Conservation (phyloP, 2,113 vertebrate genomes). For the Australoheros scitulus region DNA sequence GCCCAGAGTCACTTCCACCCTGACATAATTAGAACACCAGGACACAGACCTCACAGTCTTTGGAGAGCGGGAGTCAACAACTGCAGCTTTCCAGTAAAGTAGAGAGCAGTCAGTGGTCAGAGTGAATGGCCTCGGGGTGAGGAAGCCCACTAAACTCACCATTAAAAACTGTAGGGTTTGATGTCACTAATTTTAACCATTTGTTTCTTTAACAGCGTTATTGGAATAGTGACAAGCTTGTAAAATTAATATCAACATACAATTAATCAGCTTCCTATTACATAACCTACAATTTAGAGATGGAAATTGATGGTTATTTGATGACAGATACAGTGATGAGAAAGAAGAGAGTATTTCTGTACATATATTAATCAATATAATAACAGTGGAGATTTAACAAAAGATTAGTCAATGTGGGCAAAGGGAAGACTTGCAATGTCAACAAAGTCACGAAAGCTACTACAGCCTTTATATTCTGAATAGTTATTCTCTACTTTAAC, state of each 20-base stretch:
- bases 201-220: background rate
- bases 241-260: background rate
- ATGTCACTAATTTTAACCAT: conserved; percentile 2
- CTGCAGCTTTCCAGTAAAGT: conserved; percentile 37
- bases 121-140: background rate
- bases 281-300: background rate
- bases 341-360: background rate
- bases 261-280: background rate
- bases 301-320: conserved; percentile 16
- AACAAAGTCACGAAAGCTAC: conserved; percentile 27
- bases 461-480: conserved; percentile 15
- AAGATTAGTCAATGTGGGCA: background rate
- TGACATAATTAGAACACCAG: conserved; percentile 46
- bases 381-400: conserved; percentile 18
- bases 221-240: background rate
- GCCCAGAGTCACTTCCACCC: conserved; percentile 35
- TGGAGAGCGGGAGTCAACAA: conserved; percentile 21
- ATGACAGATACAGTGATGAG: conserved; percentile 1
- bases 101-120: conserved; percentile 11
- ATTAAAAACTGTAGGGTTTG: background rate
- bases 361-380: conserved; percentile 2
- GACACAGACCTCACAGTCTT: conserved; percentile 41
- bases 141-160: conserved; percentile 2
- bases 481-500: conserved; percentile 42
- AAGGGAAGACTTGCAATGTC: conserved; percentile 15